Percentiles rank a stretch among this genome's conserved stretches.
Evolutionary conservation across 2,113 vertebrate genomes (phyloP).

Genomic region (Brachypteracias leptosomus): DNA sequence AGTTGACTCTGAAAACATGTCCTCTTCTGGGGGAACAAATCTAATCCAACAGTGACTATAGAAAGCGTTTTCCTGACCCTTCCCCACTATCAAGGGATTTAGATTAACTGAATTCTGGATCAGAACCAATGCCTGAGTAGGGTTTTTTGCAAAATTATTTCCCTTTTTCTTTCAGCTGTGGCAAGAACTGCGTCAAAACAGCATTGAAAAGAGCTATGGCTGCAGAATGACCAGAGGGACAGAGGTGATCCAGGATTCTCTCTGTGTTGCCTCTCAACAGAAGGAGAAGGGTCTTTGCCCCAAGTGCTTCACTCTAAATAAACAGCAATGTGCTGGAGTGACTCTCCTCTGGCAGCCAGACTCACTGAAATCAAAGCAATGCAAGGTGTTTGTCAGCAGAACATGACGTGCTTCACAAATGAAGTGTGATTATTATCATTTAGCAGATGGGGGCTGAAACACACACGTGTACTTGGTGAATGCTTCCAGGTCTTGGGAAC

Average conservation of each 20-base stretch:
- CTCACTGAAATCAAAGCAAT: background rate
- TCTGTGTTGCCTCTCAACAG: background rate
- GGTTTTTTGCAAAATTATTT: background rate
- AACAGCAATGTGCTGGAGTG: background rate
- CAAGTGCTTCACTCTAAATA: background rate
- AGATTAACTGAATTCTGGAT: background rate
- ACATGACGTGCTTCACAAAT: background rate
- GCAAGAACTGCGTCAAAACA: background rate
- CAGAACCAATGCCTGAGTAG: background rate
- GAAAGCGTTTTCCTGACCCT: background rate
- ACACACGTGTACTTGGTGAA: background rate
- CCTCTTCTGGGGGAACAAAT: background rate
- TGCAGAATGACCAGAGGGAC: background rate
- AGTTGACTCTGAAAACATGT: background rate
- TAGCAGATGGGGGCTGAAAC: background rate
- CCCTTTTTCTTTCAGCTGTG: background rate
- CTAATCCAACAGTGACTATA: background rate
- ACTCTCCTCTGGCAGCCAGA: background rate
- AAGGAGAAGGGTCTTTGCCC: background rate
- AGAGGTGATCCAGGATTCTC: background rate
- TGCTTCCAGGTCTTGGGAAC: background rate
- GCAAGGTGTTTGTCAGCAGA: background rate
- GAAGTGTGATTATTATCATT: background rate
- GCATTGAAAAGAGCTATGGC: background rate
- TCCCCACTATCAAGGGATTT: background rate